These are phyloP conservation scores for Dolichoris vasculosae DNA, from an alignment of 1,140 invertebrate genomes.

Conservation along the genomic window DNA sequence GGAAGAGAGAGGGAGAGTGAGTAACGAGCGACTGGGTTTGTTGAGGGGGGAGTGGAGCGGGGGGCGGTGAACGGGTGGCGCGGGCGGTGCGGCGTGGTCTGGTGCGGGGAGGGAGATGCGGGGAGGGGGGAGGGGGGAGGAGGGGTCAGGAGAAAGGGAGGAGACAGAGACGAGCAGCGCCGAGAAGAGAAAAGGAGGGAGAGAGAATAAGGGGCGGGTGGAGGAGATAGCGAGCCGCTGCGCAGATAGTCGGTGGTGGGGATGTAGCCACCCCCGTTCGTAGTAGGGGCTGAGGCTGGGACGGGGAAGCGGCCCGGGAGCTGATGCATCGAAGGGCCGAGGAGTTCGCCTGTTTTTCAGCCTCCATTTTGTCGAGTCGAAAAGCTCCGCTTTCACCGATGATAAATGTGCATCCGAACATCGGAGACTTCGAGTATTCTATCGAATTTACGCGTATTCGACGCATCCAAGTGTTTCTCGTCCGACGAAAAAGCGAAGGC, in stretches of 20 bases:
- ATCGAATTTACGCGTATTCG: too few species aligned
- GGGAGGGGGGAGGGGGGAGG: neutral
- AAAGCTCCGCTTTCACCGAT: neutral
- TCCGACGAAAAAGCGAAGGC: too few species aligned
- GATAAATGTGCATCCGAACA: neutral
- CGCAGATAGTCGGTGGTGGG: constrained; percentile 46
- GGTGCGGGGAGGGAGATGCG: neutral
- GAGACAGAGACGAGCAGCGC: neutral
- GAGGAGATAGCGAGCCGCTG: constrained; percentile 26
- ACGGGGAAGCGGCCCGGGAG: neutral
- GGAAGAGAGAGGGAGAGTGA: neutral
- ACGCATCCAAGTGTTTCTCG: too few species aligned
- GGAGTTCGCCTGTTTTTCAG: constrained; percentile 31
- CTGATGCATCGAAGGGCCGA: neutral
- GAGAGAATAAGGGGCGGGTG: constrained; percentile 37
- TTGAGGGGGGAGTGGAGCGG: too few species aligned
- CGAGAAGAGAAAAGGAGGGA: neutral
- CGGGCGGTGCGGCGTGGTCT: neutral
- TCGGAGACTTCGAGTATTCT: too few species aligned
- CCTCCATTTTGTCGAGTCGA: constrained; percentile 50
- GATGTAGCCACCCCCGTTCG: constrained; percentile 51
- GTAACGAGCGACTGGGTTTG: too few species aligned
- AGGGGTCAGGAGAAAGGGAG: too few species aligned
- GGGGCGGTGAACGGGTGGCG: too few species aligned
- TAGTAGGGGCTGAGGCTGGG: constrained; percentile 51